Evolutionary conservation across 1,140 invertebrate species (phyloP).

Genomic region (Trinorchestia longiramus): DNA sequence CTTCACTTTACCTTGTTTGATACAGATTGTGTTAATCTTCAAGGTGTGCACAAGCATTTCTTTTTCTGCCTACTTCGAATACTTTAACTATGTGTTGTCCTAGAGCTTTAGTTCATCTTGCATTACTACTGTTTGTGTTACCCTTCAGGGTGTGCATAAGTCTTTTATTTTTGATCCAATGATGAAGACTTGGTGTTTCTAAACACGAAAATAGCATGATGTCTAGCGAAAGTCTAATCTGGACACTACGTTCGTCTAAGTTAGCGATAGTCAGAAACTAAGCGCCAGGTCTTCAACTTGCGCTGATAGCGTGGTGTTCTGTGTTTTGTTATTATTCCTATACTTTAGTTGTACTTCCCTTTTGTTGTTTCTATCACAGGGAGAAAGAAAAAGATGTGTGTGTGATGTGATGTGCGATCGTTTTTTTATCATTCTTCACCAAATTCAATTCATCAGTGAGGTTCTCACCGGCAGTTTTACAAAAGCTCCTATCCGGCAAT

Average conservation of each 20-base stretch:
- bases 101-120: too few relatives aligned
- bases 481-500: background rate
- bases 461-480: background rate
- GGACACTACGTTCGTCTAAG: background rate
- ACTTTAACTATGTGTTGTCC: too few relatives aligned
- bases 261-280: background rate
- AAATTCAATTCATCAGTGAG: background rate
- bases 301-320: background rate
- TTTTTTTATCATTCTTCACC: background rate
- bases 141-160: too few relatives aligned
- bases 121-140: too few relatives aligned
- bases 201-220: too few relatives aligned
- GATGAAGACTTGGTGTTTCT: too few relatives aligned
- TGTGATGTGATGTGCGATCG: background rate
- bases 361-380: background rate
- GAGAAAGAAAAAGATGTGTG: background rate
- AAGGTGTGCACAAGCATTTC: background rate
- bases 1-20: background rate
- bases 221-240: too few relatives aligned
- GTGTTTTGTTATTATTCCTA: background rate
- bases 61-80: background rate
- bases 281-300: background rate
- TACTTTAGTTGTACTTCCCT: background rate
- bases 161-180: too few relatives aligned
- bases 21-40: background rate